phyloP scores from a whole-genome alignment of 2,888 invertebrate genomes.

The Vandiemenella viatica region DNA sequence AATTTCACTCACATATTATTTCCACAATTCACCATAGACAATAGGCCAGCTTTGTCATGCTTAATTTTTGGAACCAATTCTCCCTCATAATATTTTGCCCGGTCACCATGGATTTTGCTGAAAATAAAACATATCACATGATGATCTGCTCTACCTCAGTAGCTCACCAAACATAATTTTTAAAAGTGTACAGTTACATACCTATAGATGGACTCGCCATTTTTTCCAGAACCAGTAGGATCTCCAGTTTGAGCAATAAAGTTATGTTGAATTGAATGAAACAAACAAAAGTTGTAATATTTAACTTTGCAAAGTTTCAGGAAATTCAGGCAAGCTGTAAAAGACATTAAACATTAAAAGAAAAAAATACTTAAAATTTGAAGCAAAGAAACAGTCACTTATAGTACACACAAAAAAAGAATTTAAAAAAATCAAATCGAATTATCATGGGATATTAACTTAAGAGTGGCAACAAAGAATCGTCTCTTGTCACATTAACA shows the following conservation, averaged over 20 bases:
- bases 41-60: constrained; percentile 68
- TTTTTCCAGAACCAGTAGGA: constrained; percentile 78
- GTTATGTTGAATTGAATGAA: constrained; percentile 82
- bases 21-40: constrained; percentile 91
- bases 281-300: constrained; percentile 91
- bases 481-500: too few relatives aligned
- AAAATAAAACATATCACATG: too few relatives aligned
- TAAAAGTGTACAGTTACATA: constrained; percentile 22
- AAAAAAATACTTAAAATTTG: too few relatives aligned
- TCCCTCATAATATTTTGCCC: constrained; percentile 77
- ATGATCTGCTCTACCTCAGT: too few relatives aligned
- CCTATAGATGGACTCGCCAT: constrained; percentile 83
- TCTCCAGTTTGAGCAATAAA: constrained; percentile 98
- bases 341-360: too few relatives aligned
- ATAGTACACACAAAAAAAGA: too few relatives aligned
- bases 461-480: too few relatives aligned
- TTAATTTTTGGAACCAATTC: constrained; percentile 84
- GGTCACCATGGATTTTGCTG: constrained; percentile 62
- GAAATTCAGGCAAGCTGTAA: constrained; percentile 71
- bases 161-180: too few relatives aligned
- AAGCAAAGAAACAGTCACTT: too few relatives aligned
- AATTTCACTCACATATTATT: constrained; percentile 48
- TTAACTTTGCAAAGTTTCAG: constrained; percentile 94
- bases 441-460: too few relatives aligned
- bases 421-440: too few relatives aligned